phyloP scores from a whole-genome alignment of 2,888 invertebrate species.

The Calameuta filiformis region DNA sequence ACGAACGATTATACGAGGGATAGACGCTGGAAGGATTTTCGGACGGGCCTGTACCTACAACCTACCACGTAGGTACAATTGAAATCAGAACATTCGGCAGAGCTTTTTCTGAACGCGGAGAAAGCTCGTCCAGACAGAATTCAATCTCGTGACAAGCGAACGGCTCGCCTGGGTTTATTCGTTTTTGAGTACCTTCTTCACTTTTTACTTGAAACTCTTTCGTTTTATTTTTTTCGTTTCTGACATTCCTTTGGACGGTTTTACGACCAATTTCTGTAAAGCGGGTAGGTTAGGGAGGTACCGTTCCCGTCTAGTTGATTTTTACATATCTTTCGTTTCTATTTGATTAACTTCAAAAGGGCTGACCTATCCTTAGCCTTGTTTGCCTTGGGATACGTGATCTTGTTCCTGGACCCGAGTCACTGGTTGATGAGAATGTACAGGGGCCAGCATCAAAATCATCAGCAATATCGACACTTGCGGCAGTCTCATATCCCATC shows the following conservation, averaged over 20 bases:
- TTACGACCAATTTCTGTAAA: background rate
- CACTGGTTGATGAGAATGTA: background rate
- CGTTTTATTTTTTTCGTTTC: background rate
- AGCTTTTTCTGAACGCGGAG: background rate
- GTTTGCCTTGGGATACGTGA: background rate
- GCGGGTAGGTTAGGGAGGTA: background rate
- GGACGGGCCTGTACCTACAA: background rate
- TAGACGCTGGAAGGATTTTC: background rate
- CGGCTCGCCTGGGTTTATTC: background rate
- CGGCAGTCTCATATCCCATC: background rate
- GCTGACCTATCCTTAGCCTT: background rate
- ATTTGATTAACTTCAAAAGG: background rate
- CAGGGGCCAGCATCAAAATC: background rate
- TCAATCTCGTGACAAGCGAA: background rate
- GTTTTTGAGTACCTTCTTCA: background rate
- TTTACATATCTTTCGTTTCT: background rate
- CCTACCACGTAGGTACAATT: background rate
- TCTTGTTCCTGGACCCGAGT: background rate
- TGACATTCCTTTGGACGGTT: background rate
- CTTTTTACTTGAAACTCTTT: background rate
- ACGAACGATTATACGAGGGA: background rate
- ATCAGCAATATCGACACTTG: background rate
- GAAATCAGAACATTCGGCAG: background rate
- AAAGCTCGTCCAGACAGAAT: background rate
- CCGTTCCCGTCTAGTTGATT: background rate